Conservation (phyloP, 2,888 invertebrate species). For the Andrena bicolor region DNA sequence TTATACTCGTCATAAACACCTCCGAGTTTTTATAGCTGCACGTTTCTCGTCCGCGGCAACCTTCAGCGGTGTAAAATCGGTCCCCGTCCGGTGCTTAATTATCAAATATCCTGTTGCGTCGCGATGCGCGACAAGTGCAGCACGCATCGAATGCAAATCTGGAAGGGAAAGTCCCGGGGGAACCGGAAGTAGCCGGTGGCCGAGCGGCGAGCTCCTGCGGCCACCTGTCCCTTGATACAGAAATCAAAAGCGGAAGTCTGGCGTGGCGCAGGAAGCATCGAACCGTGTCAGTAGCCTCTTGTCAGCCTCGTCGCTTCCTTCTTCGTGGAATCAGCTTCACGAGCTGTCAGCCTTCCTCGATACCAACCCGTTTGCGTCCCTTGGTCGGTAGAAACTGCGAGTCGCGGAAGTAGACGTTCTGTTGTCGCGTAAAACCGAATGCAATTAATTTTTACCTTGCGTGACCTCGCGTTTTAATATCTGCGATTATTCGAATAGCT, state of each 20-base stretch:
- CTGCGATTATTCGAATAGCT: not conserved
- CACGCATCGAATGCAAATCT: conserved; percentile 77
- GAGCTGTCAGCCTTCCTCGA: conserved; percentile 18
- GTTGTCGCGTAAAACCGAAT: conserved; percentile 6
- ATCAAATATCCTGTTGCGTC: conserved; percentile 59
- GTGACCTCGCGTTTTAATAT: not conserved
- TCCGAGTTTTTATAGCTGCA: not conserved
- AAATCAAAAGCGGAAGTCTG: conserved; percentile 84
- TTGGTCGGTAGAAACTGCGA: conserved; percentile 27
- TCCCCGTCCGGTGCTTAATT: conserved; percentile 49
- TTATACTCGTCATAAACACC: no score
- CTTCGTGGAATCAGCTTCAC: conserved; percentile 35
- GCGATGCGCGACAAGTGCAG: conserved; percentile 60
- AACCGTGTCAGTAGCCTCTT: conserved; percentile 70
- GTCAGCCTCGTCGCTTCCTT: conserved; percentile 60
- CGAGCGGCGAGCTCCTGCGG: conserved; percentile 63
- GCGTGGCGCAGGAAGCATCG: conserved; percentile 78
- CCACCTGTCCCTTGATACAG: conserved; percentile 77
- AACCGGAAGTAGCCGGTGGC: conserved; percentile 78
- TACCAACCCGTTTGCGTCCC: conserved; percentile 28
- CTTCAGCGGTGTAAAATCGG: conserved; percentile 21
- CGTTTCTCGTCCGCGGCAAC: not conserved
- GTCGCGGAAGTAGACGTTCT: conserved; percentile 21
- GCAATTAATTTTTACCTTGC: conserved; percentile 4
- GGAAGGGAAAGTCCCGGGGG: conserved; percentile 67